Evolutionary conservation across 1,140 invertebrate genomes (phyloP), one percentile per base, ranked within the genome.

Genomic region (Oncopodura yosiiana): DNA sequence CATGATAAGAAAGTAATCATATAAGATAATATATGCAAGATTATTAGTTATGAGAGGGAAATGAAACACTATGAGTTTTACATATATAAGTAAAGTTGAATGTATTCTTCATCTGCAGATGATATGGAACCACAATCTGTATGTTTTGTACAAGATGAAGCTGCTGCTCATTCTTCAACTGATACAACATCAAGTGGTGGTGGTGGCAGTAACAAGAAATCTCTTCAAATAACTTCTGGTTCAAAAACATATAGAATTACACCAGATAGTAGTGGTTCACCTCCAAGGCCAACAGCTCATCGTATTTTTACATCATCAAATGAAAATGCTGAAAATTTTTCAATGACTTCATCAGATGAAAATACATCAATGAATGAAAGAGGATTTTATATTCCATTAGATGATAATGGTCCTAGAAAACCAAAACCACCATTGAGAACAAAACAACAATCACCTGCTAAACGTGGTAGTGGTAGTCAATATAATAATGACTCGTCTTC

Each of bases 371-470:
- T 61, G 16, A 57, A 61, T 26, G 84, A 89, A 69, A 87, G 88
- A 72, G 88, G 89, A n/a, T 95, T 95, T 73, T 93, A 94, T 69
- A 91, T 94, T 66, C 87, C 87, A 21, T 91, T 94, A 68, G 89
- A 92, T 67, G 82, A 86, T 67, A 82, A 87, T 43, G 79, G 79
- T 53, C 88, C 89, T 3, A 90, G 88, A 68, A 77, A 87, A 65
- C 84, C 87, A 1, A 93, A 93, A 72, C 88, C 90, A 1, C 85
- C 87, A 26, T 71, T 92, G 14, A 74, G 86, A 56, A 75, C 77
- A 19, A 88, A 87, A 70, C n/a, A n/a, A n/a, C n/a, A n/a, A n/a
- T 77, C 57, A 3, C 42, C 58, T 43, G 41, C 54, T 16, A 64
- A 64, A 44, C 26, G 51, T 43, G 56, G 60, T 18, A 52, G 52